phyloP scores from a whole-genome alignment of 2,888 invertebrate species.

The Drosophila diplacantha region DNA sequence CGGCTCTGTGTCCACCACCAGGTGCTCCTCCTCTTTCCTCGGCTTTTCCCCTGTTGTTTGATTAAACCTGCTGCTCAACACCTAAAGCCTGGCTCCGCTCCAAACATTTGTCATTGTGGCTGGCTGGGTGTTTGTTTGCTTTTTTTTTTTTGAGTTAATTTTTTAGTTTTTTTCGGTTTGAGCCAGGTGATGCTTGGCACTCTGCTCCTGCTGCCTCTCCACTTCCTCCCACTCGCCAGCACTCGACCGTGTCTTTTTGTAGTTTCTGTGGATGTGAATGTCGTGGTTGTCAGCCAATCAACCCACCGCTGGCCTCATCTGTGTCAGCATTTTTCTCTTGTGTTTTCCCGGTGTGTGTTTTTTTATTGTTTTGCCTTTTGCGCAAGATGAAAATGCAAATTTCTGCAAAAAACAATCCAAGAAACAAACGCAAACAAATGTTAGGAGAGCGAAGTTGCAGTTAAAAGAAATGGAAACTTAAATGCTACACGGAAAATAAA shows the following conservation, averaged over 20 bases:
- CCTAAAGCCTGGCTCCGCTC: constrained; percentile 43
- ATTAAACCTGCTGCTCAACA: constrained; percentile 33
- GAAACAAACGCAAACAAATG: constrained; percentile 36
- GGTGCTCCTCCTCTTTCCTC: background rate
- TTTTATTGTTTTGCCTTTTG: constrained; percentile 36
- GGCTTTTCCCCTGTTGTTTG: constrained; percentile 24
- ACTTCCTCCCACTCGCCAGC: constrained; percentile 35
- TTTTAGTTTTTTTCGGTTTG: constrained; percentile 12
- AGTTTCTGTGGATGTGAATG: constrained; percentile 31
- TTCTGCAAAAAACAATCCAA: constrained; percentile 62
- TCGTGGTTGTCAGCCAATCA: constrained; percentile 60
- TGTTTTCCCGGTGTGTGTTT: constrained; percentile 11
- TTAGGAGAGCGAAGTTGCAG: constrained; percentile 28
- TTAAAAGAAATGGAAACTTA: constrained; percentile 34
- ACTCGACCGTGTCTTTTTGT: constrained; percentile 45
- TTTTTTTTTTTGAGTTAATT: background rate
- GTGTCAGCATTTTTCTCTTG: constrained; percentile 47
- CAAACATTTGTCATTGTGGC: constrained; percentile 48
- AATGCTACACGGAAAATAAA: constrained; percentile 3
- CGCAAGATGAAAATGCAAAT: constrained; percentile 73
- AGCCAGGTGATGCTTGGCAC: constrained; percentile 16
- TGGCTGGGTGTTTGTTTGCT: constrained; percentile 15
- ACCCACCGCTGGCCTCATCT: constrained; percentile 44
- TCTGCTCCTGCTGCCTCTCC: constrained; percentile 15
- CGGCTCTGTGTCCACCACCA: background rate